phyloP scores from a whole-genome alignment of 2,888 invertebrate species.

The Lasioglossum lativentre region DNA sequence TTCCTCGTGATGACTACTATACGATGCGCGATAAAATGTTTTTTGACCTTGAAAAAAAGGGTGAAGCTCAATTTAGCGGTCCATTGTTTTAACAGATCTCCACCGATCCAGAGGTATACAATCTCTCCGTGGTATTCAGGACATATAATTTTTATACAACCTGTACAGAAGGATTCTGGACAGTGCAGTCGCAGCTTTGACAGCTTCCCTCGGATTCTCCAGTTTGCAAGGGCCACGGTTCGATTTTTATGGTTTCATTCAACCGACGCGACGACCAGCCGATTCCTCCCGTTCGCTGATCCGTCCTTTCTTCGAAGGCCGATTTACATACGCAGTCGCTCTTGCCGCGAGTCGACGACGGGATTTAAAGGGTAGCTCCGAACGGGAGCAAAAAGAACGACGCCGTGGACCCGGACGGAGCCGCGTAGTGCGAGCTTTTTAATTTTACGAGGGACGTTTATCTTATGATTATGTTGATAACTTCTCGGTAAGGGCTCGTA shows the following conservation, averaged over 20 bases:
- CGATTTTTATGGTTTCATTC: slow-evolving; percentile 34
- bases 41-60: too few species aligned
- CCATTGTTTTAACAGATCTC: too few species aligned
- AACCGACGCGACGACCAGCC: slow-evolving; percentile 8
- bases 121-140: too few species aligned
- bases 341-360: slow-evolving; percentile 2
- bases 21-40: too few species aligned
- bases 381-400: slow-evolving; percentile 38
- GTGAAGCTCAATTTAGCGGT: too few species aligned
- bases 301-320: slow-evolving; percentile 16
- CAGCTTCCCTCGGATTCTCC: background rate
- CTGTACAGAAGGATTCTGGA: background rate
- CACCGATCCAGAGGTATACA: too few species aligned
- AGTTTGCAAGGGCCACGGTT: background rate
- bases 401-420: slow-evolving; percentile 9
- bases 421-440: slow-evolving; percentile 68
- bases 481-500: slow-evolving; percentile 69
- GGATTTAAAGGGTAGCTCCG: slow-evolving; percentile 42
- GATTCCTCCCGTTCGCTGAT: slow-evolving; percentile 23
- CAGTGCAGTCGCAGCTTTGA: background rate
- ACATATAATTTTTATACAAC: too few species aligned
- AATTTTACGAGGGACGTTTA: slow-evolving; percentile 72
- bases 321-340: slow-evolving; percentile 17
- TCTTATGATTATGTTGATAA: slow-evolving; percentile 75
- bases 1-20: too few species aligned